Conservation (phyloP, 2,888 invertebrate genomes). For the Caradrina kadenii region DNA sequence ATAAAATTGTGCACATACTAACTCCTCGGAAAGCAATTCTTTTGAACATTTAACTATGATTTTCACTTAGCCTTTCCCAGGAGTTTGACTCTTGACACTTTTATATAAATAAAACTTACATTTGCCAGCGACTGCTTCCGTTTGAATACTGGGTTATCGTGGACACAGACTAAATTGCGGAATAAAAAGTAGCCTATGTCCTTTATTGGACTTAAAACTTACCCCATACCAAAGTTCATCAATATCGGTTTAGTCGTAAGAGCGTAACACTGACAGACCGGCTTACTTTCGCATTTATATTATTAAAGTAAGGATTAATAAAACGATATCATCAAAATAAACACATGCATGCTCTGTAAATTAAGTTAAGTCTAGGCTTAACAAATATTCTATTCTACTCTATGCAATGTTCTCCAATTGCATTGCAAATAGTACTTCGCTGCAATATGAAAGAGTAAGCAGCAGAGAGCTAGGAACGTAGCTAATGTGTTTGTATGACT, state of each 20-base stretch:
- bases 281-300: too few relatives aligned
- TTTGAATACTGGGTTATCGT: too few relatives aligned
- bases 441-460: constrained; percentile 34
- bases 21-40: neutral
- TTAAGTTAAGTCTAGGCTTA: too few relatives aligned
- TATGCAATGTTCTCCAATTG: constrained; percentile 24
- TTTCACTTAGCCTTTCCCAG: neutral
- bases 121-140: too few relatives aligned
- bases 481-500: constrained; percentile 45
- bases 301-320: neutral
- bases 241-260: too few relatives aligned
- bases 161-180: too few relatives aligned
- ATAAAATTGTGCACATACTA: neutral
- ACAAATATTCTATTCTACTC: too few relatives aligned
- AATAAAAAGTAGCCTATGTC: too few relatives aligned
- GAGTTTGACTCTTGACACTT: neutral
- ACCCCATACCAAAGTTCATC: too few relatives aligned
- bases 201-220: too few relatives aligned
- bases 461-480: constrained; percentile 20
- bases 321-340: constrained; percentile 9
- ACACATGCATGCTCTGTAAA: too few relatives aligned
- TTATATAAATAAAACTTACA: constrained; percentile 2
- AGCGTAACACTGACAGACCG: too few relatives aligned
- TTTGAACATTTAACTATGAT: neutral
- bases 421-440: constrained; percentile 22